phyloP scores from a whole-genome alignment of 2,797 vertebrate genomes.

The Catostomus latipinnis region DNA sequence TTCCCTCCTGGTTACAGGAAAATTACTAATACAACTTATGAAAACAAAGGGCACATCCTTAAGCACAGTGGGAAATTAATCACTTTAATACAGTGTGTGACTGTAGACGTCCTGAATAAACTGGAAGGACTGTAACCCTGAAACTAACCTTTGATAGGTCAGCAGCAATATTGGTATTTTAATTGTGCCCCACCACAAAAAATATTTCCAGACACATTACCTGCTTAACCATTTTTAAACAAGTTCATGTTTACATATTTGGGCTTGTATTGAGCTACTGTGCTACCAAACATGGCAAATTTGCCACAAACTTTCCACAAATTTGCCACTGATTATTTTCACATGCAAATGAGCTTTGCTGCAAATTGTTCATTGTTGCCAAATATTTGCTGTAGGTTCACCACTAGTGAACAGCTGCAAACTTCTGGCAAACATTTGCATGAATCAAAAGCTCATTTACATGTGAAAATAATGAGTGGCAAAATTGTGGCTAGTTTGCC shows the following conservation, averaged over 20 bases:
- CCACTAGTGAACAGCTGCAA: too few relatives aligned
- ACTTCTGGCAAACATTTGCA: too few relatives aligned
- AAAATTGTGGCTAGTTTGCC: too few relatives aligned
- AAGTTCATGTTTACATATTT: slow-evolving; percentile 42
- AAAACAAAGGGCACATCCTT: slow-evolving; percentile 21
- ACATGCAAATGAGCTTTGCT: too few relatives aligned
- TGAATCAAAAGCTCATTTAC: too few relatives aligned
- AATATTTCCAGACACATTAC: slow-evolving; percentile 26
- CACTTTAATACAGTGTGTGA: slow-evolving; percentile 27
- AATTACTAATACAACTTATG: neutral
- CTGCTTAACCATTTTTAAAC: slow-evolving; percentile 45
- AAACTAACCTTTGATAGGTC: slow-evolving; percentile 35
- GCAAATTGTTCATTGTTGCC: too few relatives aligned
- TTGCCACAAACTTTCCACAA: too few relatives aligned
- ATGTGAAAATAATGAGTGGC: too few relatives aligned
- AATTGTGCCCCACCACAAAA: slow-evolving; percentile 4
- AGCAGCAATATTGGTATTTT: slow-evolving; percentile 21
- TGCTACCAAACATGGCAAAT: slow-evolving; percentile 17
- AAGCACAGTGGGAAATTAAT: slow-evolving; percentile 40
- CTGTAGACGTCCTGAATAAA: slow-evolving; percentile 34
- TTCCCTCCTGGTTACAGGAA: slow-evolving; percentile 10
- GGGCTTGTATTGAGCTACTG: slow-evolving; percentile 38
- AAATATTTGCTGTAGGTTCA: too few relatives aligned
- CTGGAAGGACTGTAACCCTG: slow-evolving; percentile 8
- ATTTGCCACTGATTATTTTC: too few relatives aligned